These are phyloP conservation scores for Saimiri boliviensis DNA, from an alignment of 2,113 vertebrate species.

Conservation along the genomic window DNA sequence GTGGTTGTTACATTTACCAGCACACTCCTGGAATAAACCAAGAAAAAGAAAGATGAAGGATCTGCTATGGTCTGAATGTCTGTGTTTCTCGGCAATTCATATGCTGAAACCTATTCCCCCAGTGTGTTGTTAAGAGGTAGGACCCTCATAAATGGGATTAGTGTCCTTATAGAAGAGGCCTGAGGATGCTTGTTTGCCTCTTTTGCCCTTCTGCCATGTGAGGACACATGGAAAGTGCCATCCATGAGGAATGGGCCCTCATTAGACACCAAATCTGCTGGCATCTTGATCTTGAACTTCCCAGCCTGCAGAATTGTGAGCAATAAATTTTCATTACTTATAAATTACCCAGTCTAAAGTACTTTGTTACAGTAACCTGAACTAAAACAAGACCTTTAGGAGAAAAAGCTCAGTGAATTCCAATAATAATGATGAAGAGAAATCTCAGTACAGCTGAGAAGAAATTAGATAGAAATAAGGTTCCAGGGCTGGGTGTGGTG, in stretches of 20 bases:
- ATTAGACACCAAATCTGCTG: not conserved
- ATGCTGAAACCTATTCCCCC: not conserved
- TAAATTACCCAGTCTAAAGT: not conserved
- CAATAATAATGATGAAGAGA: constrained; percentile 7
- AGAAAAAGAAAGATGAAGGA: not conserved
- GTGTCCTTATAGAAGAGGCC: not conserved
- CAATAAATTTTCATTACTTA: not conserved
- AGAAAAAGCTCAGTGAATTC: constrained; percentile 33
- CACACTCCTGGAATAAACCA: not conserved
- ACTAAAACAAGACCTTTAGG: not conserved
- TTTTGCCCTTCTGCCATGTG: not conserved
- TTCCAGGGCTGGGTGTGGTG: not conserved
- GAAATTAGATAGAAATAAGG: not conserved
- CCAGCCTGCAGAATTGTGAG: not conserved
- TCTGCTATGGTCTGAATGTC: not conserved
- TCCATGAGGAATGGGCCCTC: not conserved
- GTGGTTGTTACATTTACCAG: not conserved
- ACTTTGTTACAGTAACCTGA: not conserved
- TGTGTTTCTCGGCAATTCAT: not conserved
- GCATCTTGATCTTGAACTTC: not conserved
- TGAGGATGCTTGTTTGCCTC: not conserved
- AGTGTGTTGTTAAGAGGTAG: not conserved
- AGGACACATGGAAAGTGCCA: not conserved
- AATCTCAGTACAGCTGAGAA: not conserved
- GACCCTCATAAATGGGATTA: not conserved